Evolutionary conservation across 2,113 vertebrate species (phyloP).

Genomic region (Amphiprion ocellaris): DNA sequence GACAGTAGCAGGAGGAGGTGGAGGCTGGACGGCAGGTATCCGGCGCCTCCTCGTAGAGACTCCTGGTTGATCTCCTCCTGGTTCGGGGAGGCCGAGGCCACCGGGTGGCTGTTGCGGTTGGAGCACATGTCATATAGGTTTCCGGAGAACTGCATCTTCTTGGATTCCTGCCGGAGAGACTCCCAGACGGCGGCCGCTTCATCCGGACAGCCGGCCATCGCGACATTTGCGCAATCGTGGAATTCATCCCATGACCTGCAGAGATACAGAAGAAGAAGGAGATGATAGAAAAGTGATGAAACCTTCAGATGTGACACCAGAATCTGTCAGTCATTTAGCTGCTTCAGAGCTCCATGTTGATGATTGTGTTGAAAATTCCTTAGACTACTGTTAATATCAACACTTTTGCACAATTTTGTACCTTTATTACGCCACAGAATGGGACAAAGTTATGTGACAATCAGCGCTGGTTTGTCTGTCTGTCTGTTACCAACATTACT

Average conservation of each 20-base stretch:
- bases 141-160: slow-evolving; percentile 93
- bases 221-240: slow-evolving; percentile 90
- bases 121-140: slow-evolving; percentile 96
- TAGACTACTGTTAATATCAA: too few species aligned
- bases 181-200: slow-evolving; percentile 94
- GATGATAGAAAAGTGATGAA: too few species aligned
- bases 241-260: slow-evolving; percentile 96
- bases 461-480: too few species aligned
- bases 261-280: background rate
- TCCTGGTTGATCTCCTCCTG: slow-evolving; percentile 91
- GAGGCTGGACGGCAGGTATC: background rate
- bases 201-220: slow-evolving; percentile 91
- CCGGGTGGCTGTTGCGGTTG: slow-evolving; percentile 76
- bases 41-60: slow-evolving; percentile 83
- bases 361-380: too few species aligned
- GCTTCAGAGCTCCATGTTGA: background rate
- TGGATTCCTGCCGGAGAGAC: slow-evolving; percentile 94
- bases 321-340: too few species aligned
- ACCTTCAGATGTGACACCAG: too few species aligned
- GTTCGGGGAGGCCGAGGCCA: slow-evolving; percentile 48
- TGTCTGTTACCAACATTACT: too few species aligned
- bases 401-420: too few species aligned
- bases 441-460: too few species aligned
- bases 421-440: too few species aligned
- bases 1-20: slow-evolving; percentile 53